These are phyloP conservation scores for Anarhynchus alexandrinus DNA, from an alignment of 2,113 vertebrate species.

Conservation along the genomic window DNA sequence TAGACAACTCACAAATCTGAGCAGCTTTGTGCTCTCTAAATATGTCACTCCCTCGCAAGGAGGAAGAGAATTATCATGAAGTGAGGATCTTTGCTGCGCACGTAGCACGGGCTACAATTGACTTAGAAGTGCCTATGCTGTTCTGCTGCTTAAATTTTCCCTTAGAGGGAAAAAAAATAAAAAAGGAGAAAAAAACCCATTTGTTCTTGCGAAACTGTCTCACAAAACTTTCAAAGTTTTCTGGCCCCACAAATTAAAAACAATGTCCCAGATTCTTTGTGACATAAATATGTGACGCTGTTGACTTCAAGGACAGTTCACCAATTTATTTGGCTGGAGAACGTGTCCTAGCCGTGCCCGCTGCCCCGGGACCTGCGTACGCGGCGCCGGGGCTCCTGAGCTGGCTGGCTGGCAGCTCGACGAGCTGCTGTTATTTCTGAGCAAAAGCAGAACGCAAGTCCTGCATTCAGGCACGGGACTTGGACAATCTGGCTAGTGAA, in stretches of 20 bases:
- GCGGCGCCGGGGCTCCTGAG: background rate
- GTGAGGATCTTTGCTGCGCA: background rate
- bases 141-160: background rate
- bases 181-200: background rate
- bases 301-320: slow-evolving; percentile 26
- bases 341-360: background rate
- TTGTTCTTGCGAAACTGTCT: background rate
- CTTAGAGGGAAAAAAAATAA: background rate
- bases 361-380: background rate
- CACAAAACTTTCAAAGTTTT: slow-evolving; percentile 11
- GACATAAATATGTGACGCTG: background rate
- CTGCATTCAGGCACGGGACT: background rate
- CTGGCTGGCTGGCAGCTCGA: background rate
- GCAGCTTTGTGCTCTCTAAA: slow-evolving; percentile 8
- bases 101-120: background rate
- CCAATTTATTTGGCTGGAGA: background rate
- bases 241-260: slow-evolving; percentile 17
- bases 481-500: background rate
- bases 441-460: background rate
- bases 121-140: background rate
- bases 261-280: background rate
- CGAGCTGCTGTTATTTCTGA: background rate
- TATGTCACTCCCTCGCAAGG: background rate
- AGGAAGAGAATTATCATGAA: background rate
- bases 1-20: slow-evolving; percentile 40